phyloP scores from a whole-genome alignment of 1,140 invertebrate species.

The Tachypleus tridentatus region DNA sequence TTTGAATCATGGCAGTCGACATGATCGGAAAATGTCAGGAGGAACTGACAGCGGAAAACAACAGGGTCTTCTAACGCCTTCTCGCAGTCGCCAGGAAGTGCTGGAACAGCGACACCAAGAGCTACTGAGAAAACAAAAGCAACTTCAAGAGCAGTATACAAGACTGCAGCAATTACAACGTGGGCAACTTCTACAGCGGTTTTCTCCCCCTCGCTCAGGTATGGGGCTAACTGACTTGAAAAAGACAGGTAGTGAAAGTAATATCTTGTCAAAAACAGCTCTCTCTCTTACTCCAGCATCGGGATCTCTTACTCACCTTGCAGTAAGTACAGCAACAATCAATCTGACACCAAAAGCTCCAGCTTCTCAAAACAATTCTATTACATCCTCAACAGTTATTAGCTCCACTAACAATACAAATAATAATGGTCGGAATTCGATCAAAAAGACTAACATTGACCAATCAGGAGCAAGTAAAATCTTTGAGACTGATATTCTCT shows the following conservation, averaged over 20 bases:
- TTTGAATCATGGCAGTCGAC: constrained; percentile 16
- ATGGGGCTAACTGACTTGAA: constrained; percentile 45
- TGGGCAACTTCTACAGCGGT: constrained; percentile 47
- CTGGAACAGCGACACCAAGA: constrained; percentile 75
- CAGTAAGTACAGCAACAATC: constrained; percentile 11
- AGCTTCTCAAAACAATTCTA: no score
- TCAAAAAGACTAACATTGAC: no score
- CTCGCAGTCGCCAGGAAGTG: constrained; percentile 49
- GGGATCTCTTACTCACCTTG: constrained; percentile 49
- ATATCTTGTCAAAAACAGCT: constrained; percentile 64
- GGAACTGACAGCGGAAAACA: neutral
- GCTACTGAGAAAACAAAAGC: constrained; percentile 66
- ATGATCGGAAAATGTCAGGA: constrained; percentile 8
- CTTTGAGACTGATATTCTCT: no score
- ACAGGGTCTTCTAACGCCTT: neutral
- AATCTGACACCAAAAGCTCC: no score
- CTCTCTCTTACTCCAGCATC: constrained; percentile 40
- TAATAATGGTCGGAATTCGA: no score
- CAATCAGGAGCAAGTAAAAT: no score
- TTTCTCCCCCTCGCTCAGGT: constrained; percentile 40
- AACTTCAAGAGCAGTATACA: constrained; percentile 76
- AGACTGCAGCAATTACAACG: constrained; percentile 70
- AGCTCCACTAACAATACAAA: no score
- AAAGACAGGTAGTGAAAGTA: constrained; percentile 79
- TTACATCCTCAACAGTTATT: no score